Evolutionary conservation across 2,113 vertebrate genomes (phyloP).

Genomic region (Alethe castanea): DNA sequence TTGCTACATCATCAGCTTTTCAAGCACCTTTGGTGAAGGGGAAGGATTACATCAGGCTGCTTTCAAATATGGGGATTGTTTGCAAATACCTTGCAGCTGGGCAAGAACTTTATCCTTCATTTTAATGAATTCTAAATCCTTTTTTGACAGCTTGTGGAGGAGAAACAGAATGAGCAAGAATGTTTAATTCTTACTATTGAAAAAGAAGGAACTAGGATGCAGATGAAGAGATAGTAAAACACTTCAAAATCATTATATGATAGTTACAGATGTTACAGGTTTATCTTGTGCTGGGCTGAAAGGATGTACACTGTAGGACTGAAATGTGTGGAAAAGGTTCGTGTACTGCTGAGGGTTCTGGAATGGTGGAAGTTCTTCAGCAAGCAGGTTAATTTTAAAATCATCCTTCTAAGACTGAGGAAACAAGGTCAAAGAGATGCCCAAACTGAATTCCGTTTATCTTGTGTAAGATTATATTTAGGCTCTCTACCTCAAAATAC

Average conservation of each 20-base stretch:
- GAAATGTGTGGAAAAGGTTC: neutral
- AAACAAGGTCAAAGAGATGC: neutral
- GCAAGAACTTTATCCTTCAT: neutral
- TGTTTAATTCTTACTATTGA: neutral
- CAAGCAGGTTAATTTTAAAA: neutral
- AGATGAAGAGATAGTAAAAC: neutral
- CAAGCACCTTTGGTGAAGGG: neutral
- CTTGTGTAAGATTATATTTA: neutral
- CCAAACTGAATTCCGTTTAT: too few species aligned
- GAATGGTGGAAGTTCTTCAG: neutral
- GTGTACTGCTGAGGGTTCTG: neutral
- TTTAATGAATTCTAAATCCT: neutral
- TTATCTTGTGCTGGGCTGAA: neutral
- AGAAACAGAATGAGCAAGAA: neutral
- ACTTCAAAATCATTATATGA: accelerated
- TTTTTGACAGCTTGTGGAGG: neutral
- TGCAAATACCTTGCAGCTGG: neutral
- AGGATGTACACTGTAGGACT: accelerated
- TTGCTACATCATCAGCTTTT: neutral
- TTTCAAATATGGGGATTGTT: neutral
- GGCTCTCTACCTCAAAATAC: neutral
- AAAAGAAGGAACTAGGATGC: neutral
- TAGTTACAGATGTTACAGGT: neutral
- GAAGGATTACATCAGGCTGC: neutral
- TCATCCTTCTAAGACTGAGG: neutral